Conservation (phyloP, 2,113 vertebrate species). For the Thamnophis sirtalis region DNA sequence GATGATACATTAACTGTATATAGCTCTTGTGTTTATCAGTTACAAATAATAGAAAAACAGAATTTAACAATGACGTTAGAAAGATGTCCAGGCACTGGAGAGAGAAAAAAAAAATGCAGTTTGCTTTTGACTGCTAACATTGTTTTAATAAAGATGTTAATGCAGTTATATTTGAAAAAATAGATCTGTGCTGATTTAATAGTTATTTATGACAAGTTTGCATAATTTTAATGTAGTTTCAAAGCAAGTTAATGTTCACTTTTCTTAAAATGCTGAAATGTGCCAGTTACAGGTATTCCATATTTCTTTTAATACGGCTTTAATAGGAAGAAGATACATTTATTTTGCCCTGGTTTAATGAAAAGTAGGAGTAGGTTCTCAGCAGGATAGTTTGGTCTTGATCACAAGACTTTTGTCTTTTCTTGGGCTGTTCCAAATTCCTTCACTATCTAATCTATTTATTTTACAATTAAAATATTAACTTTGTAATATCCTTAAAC, state of each 20-base stretch:
- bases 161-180: not conserved
- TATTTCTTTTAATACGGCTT: not conserved
- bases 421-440: not conserved
- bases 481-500: not conserved
- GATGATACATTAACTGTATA: not conserved
- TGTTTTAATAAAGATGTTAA: not conserved
- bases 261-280: not conserved
- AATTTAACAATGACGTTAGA: not conserved
- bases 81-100: not conserved
- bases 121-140: not conserved
- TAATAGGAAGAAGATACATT: not conserved
- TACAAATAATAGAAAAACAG: not conserved
- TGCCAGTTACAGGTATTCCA: not conserved
- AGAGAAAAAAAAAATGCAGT: not conserved
- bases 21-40: not conserved
- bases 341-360: not conserved
- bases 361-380: not conserved
- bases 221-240: not conserved
- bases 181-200: not conserved
- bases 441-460: not conserved
- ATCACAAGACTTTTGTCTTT: not conserved
- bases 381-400: not conserved
- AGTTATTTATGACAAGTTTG: not conserved
- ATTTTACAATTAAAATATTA: not conserved
- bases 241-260: not conserved